Evolutionary conservation across 1,140 invertebrate species (phyloP), one percentile per base, ranked within the genome.

Genomic region (Drosophila sp.): DNA sequence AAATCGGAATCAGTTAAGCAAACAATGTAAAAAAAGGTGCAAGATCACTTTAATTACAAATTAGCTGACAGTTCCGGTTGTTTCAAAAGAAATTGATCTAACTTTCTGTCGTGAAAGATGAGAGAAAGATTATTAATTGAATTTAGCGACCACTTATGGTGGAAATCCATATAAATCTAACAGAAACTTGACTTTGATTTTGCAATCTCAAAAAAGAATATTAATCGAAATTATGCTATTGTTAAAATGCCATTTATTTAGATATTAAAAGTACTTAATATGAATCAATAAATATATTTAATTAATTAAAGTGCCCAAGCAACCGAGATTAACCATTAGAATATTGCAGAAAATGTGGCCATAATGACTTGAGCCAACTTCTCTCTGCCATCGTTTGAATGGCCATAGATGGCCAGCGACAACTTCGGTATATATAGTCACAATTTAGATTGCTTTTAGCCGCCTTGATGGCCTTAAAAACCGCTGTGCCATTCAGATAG

Each of bases 401-500:
- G 1, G 8, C 33, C 17, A 62, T 4, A 17, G 38, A 62, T 0
- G 64, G 32, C 76, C 76, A 87, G 7, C 65, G 65, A 55, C 83
- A 87, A 32, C 61, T 77, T 8, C 54, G 76, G 56, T 78, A 87
- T 5, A 60, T 60, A 7, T 70, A 60, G 0, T 1, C 30, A 8
- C 83, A 89, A 38, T 35, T 83, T 25, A 56, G 33, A 17, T 40
- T 76, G 50, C 44, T 66, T 7, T 60, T 74, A 1, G 84, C 72
- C 10, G 58, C 44, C 60, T 83, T 62, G n/a, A 87, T 72, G 62
- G 83, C 83, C 10, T 67, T 65, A 29, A 66, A 76, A 1, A 89
- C 76, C 3, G 83, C 83, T 6, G 83, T 87, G 44, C 70, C 83
- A 60, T 77, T 76, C 0, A 83, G 47, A 41, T 60, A n/a, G 0